Conservation (phyloP, 2,113 vertebrate species). For the Toxotes chatareus region DNA sequence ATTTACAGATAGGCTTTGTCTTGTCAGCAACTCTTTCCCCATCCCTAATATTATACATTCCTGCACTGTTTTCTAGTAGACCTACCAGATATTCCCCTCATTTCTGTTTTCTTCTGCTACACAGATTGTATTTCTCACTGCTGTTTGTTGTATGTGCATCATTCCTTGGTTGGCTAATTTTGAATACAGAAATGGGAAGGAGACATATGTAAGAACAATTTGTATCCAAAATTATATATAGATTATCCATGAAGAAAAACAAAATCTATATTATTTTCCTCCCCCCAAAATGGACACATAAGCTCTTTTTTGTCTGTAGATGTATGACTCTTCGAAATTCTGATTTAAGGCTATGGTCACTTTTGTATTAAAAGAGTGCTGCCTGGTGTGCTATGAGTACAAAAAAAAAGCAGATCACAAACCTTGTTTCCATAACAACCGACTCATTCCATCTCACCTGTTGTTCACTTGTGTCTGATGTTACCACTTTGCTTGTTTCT, state of each 20-base stretch:
- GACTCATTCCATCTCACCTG: constrained; percentile 19
- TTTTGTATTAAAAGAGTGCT: neutral
- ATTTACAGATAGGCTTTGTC: no score
- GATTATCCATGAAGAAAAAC: neutral
- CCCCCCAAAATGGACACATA: no score
- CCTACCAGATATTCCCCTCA: no score
- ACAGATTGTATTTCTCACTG: no score
- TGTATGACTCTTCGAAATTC: neutral
- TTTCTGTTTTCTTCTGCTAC: no score
- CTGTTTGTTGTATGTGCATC: neutral
- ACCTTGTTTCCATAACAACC: constrained; percentile 47
- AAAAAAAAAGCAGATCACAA: constrained; percentile 6
- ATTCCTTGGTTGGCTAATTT: neutral
- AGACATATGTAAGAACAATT: neutral
- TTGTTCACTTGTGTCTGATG: neutral
- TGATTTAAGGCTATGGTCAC: neutral
- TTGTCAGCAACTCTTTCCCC: no score
- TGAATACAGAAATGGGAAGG: neutral
- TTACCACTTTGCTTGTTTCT: neutral
- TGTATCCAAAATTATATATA: neutral
- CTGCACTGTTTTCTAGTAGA: no score
- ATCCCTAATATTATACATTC: no score
- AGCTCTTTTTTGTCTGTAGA: neutral
- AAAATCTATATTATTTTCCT: no score
- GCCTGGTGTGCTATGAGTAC: neutral